A percentile compares a stretch with the other conserved stretches of the same genome.
These are phyloP conservation scores for Sus scrofa DNA, from an alignment of 2,113 vertebrate species.

Conservation along the genomic window T2T-Sscrofa CM000812.6:30226001-30226500, in stretches of 20 bases:
- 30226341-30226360: not conserved
- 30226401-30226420: not conserved
- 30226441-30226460: not conserved
- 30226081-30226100: not conserved
- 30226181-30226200: too few species aligned
- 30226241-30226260: too few species aligned
- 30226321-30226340: not conserved
- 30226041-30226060: not conserved
- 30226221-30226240: too few species aligned
- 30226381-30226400: not conserved
- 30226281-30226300: too few species aligned
- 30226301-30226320: not conserved
- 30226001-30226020: not conserved
- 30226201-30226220: too few species aligned
- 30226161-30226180: too few species aligned
- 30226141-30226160: not conserved
- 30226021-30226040: not conserved
- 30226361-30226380: not conserved
- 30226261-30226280: too few species aligned
- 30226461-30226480: not conserved
- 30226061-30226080: not conserved
- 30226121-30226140: not conserved
- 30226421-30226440: not conserved
- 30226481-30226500: not conserved
- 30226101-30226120: not conserved